These are phyloP conservation scores for Pipa parva DNA, from an alignment of 2,113 vertebrate genomes.

Conservation along the genomic window DNA sequence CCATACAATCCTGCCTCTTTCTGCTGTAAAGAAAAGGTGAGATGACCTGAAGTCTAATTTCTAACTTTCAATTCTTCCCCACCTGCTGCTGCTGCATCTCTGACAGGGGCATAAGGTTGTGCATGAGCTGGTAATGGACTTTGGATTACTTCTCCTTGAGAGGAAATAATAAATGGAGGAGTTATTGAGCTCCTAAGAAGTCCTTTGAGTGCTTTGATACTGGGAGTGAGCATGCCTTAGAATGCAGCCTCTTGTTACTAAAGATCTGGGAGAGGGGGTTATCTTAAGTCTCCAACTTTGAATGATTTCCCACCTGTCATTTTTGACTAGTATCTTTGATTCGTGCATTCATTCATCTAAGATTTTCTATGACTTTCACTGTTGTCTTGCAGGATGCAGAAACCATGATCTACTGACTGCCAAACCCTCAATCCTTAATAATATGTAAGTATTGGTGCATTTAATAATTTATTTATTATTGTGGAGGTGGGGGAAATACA, in stretches of 20 bases:
- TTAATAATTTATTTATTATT: too few species aligned
- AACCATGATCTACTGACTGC: conserved; percentile 1
- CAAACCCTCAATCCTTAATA: not conserved
- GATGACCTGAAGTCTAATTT: too few species aligned
- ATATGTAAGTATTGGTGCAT: conserved; percentile 26
- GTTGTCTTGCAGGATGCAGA: conserved; percentile 24
- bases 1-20: too few species aligned
- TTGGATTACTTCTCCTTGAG: conserved; percentile 40
- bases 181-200: conserved; percentile 51
- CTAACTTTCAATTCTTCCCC: too few species aligned
- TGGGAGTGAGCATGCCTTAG: conserved; percentile 43
- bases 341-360: not conserved
- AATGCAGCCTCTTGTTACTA: too few species aligned
- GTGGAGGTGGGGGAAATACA: too few species aligned
- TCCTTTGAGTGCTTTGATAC: conserved; percentile 55
- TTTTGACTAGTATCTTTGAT: not conserved
- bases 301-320: not conserved
- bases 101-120: conserved; percentile 20
- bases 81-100: too few species aligned
- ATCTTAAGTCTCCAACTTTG: too few species aligned
- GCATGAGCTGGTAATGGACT: conserved; percentile 29
- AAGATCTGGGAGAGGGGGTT: too few species aligned
- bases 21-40: too few species aligned
- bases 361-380: not conserved
- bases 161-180: conserved; percentile 48